phyloP scores from a whole-genome alignment of 2,888 invertebrate genomes.

The Heliconius cydno region DNA sequence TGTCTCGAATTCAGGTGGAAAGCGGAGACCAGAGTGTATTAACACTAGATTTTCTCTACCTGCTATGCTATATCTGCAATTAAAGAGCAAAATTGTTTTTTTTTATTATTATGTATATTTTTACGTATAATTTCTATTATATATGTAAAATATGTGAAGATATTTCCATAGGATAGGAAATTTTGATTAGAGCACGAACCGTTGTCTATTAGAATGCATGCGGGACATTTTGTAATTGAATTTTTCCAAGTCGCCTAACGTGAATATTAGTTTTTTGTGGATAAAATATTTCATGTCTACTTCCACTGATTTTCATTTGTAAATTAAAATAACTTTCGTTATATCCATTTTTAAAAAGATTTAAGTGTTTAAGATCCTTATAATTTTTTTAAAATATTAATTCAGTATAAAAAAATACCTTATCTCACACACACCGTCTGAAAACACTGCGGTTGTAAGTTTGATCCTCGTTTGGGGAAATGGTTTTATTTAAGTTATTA shows the following conservation, averaged over 20 bases:
- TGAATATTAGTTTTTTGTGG: conserved; percentile 27
- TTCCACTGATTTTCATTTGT: not conserved
- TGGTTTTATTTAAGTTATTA: too few relatives aligned
- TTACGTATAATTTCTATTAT: too few relatives aligned
- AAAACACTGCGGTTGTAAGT: too few relatives aligned
- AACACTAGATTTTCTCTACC: not conserved
- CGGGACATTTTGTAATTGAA: conserved; percentile 67
- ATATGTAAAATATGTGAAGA: not conserved
- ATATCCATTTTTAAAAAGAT: too few relatives aligned
- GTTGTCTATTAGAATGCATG: conserved; percentile 60
- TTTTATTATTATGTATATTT: too few relatives aligned
- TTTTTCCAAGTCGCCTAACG: conserved; percentile 46
- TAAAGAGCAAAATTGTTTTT: not conserved
- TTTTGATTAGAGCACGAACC: conserved; percentile 35
- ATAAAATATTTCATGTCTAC: not conserved
- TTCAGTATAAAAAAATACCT: too few relatives aligned
- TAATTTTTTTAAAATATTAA: too few relatives aligned
- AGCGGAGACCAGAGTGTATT: not conserved
- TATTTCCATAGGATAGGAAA: conserved; percentile 25
- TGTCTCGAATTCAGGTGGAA: not conserved
- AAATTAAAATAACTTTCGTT: too few relatives aligned
- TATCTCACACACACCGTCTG: too few relatives aligned
- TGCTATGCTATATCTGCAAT: not conserved
- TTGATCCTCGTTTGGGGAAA: too few relatives aligned
- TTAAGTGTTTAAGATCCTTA: too few relatives aligned